Evolutionary conservation across 2,113 vertebrate genomes (phyloP).

Genomic region (Anoura caudifer): DNA sequence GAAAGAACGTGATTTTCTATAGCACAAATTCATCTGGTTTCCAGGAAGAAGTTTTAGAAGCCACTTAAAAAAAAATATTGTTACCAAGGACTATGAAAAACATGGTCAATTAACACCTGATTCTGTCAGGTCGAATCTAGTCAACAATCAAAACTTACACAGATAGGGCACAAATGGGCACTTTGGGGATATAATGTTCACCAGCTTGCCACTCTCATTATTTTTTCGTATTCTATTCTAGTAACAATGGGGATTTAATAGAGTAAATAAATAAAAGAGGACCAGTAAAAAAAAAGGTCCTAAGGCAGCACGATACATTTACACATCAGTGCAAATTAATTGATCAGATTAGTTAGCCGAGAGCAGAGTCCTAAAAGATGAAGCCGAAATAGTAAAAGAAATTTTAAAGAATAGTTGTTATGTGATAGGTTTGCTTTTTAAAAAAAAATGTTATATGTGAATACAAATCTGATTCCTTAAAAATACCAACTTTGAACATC

Average conservation of each 20-base stretch:
- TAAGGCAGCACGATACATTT: not conserved
- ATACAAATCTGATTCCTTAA: constrained; percentile 1
- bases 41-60: not conserved
- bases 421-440: not conserved
- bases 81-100: not conserved
- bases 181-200: not conserved
- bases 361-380: not conserved
- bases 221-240: not conserved
- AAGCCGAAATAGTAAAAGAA: not conserved
- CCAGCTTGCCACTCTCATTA: not conserved
- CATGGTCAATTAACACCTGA: not conserved
- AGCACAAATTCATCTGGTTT: not conserved
- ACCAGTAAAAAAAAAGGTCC: not conserved
- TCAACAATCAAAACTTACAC: not conserved
- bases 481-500: not conserved
- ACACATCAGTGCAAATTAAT: not conserved
- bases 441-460: not conserved
- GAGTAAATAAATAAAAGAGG: not conserved
- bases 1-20: not conserved
- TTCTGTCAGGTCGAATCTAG: not conserved
- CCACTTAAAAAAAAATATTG: not conserved
- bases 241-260: not conserved
- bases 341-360: not conserved
- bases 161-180: fast-evolving
- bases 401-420: not conserved